phyloP scores from a whole-genome alignment of 2,888 invertebrate genomes.

The Steinernema scapterisci region DNA sequence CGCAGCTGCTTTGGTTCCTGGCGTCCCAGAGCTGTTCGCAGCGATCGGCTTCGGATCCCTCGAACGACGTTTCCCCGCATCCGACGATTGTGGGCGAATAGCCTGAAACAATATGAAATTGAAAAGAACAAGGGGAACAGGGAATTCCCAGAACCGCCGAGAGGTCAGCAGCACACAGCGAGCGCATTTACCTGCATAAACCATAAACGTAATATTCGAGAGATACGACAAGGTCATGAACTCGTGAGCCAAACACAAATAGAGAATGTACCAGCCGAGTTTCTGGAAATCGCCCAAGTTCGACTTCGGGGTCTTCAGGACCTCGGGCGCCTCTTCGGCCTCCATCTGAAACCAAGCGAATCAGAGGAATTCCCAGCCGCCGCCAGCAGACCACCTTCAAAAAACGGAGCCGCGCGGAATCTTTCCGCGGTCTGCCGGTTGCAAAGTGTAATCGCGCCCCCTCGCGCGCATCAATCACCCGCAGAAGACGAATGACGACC shows the following conservation, averaged over 20 bases:
- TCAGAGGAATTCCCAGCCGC: too few species aligned
- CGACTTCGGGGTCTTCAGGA: not conserved
- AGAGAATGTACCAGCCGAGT: constrained; percentile 32
- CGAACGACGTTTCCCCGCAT: not conserved
- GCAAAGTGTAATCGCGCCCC: not conserved
- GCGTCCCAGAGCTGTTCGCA: not conserved
- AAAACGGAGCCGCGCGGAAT: too few species aligned
- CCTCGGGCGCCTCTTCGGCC: not conserved
- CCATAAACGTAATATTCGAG: constrained; percentile 53
- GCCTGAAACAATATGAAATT: too few species aligned
- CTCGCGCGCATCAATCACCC: not conserved
- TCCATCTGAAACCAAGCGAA: constrained; percentile 16
- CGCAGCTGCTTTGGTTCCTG: not conserved
- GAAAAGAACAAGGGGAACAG: too few species aligned
- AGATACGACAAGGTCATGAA: constrained; percentile 46
- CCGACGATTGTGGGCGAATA: constrained; percentile 17
- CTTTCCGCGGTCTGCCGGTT: too few species aligned
- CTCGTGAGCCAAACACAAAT: constrained; percentile 45
- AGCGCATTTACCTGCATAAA: constrained; percentile 49
- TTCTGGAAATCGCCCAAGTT: constrained; percentile 26
- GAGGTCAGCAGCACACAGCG: too few species aligned
- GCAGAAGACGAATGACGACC: not conserved
- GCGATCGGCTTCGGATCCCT: not conserved
- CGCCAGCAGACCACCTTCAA: too few species aligned
- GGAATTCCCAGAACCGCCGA: not conserved